Evolutionary conservation across 1,140 invertebrate genomes (phyloP).

Genomic region (Achroia grisella): DNA sequence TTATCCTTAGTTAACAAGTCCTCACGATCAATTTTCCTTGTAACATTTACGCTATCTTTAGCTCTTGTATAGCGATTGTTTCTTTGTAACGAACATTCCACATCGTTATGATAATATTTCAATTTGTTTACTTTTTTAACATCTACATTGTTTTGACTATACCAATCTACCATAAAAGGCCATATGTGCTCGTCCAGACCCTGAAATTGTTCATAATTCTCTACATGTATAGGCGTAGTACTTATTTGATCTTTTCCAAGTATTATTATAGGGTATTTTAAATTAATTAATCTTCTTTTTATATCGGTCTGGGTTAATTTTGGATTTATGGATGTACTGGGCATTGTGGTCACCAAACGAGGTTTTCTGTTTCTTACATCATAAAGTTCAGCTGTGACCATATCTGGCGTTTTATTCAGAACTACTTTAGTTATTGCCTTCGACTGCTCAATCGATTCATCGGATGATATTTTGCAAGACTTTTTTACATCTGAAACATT

Average conservation of each 20-base stretch:
- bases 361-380: slow-evolving; percentile 19
- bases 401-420: slow-evolving; percentile 27
- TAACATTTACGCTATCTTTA: background rate
- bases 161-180: slow-evolving; percentile 53
- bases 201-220: slow-evolving; percentile 34
- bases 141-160: background rate
- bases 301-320: slow-evolving; percentile 43
- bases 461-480: slow-evolving; percentile 1
- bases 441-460: slow-evolving; percentile 13
- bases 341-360: slow-evolving; percentile 20
- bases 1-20: too few species aligned
- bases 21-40: background rate
- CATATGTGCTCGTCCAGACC: slow-evolving; percentile 47
- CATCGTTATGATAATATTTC: background rate
- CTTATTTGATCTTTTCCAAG: slow-evolving; percentile 45
- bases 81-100: background rate
- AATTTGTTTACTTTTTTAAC: background rate
- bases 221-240: slow-evolving; percentile 22
- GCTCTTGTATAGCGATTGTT: background rate
- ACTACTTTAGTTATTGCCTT: slow-evolving; percentile 37
- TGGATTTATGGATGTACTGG: slow-evolving; percentile 16
- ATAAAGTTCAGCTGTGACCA: slow-evolving; percentile 1
- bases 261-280: slow-evolving; percentile 46
- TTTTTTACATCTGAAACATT: background rate
- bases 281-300: slow-evolving; percentile 29